A percentile compares a stretch with the other conserved stretches of the same genome.
phyloP scores from a whole-genome alignment of 2,113 vertebrate genomes.

The Cairina moschata region DNA sequence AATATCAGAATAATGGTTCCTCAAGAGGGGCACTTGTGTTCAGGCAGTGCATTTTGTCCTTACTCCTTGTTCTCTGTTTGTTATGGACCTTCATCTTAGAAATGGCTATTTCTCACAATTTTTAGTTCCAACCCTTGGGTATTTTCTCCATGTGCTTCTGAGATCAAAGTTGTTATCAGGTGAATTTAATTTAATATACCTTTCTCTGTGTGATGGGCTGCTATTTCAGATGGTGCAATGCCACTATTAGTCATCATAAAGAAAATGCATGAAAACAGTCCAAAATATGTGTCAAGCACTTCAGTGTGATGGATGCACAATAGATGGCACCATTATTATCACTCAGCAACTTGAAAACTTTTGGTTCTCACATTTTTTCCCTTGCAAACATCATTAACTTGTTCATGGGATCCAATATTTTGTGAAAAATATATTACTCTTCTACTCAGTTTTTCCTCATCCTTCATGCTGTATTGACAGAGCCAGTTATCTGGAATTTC shows the following conservation, averaged over 20 bases:
- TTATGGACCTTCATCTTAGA: background rate
- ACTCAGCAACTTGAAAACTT: constrained; percentile 51
- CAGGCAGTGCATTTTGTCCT: background rate
- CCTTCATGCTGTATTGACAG: constrained; percentile 11
- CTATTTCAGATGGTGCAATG: background rate
- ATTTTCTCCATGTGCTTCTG: background rate
- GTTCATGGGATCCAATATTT: constrained; percentile 35
- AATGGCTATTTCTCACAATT: background rate
- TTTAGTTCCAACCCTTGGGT: background rate
- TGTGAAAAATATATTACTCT: constrained; percentile 36
- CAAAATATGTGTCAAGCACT: constrained; percentile 14
- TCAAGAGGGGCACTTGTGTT: background rate
- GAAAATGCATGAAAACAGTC: constrained; percentile 15
- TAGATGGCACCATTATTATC: constrained; percentile 27
- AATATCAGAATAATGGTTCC: background rate
- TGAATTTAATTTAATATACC: constrained; percentile 15
- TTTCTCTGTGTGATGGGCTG: background rate
- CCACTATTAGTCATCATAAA: constrained; percentile 58
- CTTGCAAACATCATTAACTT: constrained; percentile 36
- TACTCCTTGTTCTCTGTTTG: background rate
- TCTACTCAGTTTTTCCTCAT: constrained; percentile 42
- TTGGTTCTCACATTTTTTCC: constrained; percentile 29
- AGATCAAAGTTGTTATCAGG: constrained; percentile 16
- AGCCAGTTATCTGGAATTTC: constrained; percentile 26
- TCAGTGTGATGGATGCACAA: constrained; percentile 50